These are phyloP conservation scores for Epinotia brunnichana DNA, from an alignment of 2,888 invertebrate species.

Conservation along the genomic window DNA sequence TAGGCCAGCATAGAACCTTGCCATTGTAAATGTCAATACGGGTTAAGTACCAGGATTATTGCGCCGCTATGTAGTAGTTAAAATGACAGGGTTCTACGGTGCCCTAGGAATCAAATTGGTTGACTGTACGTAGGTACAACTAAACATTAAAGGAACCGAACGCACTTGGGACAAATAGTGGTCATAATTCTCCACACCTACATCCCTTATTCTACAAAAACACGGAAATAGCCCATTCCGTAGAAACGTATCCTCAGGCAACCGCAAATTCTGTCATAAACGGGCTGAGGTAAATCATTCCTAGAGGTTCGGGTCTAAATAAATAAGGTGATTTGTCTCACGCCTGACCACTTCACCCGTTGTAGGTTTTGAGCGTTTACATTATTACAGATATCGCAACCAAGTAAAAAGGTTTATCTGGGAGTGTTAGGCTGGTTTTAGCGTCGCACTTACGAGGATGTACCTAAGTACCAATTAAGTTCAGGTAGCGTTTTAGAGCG, in stretches of 20 bases:
- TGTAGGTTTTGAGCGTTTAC: background rate
- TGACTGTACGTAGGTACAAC: too few species aligned
- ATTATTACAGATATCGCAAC: background rate
- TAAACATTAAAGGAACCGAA: too few species aligned
- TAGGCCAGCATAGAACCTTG: too few species aligned
- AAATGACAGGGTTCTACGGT: too few species aligned
- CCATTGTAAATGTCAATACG: too few species aligned
- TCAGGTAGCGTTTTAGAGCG: too few species aligned
- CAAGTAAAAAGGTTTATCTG: background rate
- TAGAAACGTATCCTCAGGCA: background rate
- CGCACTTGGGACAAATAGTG: background rate
- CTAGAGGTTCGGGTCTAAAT: conserved; percentile 1
- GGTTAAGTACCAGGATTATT: too few species aligned
- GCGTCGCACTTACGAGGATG: too few species aligned
- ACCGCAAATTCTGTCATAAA: background rate
- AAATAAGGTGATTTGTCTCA: conserved; percentile 25
- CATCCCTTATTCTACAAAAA: background rate
- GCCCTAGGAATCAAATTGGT: too few species aligned
- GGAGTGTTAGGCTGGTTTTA: background rate
- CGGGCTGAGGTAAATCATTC: conserved; percentile 26
- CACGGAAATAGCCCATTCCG: conserved; percentile 9
- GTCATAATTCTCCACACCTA: background rate
- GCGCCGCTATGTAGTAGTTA: too few species aligned
- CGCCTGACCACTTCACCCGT: background rate
- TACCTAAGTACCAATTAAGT: too few species aligned